Conservation (phyloP, 2,797 vertebrate species). For the Danio choprae region DNA sequence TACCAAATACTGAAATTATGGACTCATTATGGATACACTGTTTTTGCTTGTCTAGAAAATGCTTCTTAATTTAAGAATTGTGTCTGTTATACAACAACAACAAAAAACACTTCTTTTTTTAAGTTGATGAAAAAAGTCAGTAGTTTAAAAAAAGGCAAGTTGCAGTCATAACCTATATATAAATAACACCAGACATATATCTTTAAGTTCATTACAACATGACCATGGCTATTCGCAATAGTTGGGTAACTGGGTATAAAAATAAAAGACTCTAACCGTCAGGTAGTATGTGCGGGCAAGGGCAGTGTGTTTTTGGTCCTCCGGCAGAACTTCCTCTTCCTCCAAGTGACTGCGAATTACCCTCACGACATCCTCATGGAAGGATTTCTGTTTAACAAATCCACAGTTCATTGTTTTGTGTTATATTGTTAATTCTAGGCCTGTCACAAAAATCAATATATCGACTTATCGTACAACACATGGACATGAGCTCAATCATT, state of each 20-base stretch:
- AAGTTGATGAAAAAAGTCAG: background rate
- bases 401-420: background rate
- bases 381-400: constrained; percentile 76
- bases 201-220: background rate
- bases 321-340: constrained; percentile 75
- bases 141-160: background rate
- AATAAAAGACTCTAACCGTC: constrained; percentile 68
- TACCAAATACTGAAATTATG: too few relatives aligned
- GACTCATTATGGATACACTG: too few relatives aligned
- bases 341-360: constrained; percentile 79
- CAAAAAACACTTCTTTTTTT: background rate
- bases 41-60: too few relatives aligned
- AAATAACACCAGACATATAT: background rate
- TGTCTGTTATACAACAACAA: too few relatives aligned
- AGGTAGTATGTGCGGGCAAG: constrained; percentile 83
- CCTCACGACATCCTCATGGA: constrained; percentile 84
- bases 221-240: background rate
- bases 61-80: too few relatives aligned
- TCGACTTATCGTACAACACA: too few relatives aligned
- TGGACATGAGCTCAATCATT: too few relatives aligned
- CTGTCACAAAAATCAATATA: background rate
- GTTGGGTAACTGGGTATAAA: background rate
- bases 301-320: constrained; percentile 78
- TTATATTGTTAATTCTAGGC: background rate
- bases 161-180: background rate